Evolutionary conservation across 2,888 invertebrate species (phyloP).

Genomic region (Scotopteryx bipunctaria): DNA sequence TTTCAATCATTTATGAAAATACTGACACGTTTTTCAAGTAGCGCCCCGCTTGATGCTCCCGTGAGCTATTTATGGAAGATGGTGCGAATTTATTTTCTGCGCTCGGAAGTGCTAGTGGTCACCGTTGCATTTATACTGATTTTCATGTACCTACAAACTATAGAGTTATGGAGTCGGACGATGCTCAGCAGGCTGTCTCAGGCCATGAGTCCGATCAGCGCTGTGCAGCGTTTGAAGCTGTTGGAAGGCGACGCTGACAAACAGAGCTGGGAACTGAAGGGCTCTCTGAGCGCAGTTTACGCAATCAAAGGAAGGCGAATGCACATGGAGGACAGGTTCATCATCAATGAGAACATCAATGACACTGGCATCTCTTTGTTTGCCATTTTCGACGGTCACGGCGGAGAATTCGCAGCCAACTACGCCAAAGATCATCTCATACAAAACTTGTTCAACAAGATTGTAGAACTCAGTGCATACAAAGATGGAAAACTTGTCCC

Average conservation of each 20-base stretch:
- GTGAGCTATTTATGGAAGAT: slow-evolving; percentile 90
- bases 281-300: slow-evolving; percentile 91
- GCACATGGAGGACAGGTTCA: slow-evolving; percentile 97
- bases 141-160: slow-evolving; percentile 91
- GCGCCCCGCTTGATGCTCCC: slow-evolving; percentile 89
- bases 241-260: slow-evolving; percentile 82
- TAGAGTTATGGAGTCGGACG: slow-evolving; percentile 91
- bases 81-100: slow-evolving; percentile 89
- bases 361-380: slow-evolving; percentile 93
- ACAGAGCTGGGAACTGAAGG: slow-evolving; percentile 89
- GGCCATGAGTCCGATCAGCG: slow-evolving; percentile 84
- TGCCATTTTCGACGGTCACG: slow-evolving; percentile 97
- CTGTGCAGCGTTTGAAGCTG: slow-evolving; percentile 84
- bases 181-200: slow-evolving; percentile 88
- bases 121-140: slow-evolving; percentile 88
- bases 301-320: slow-evolving; percentile 95
- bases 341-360: slow-evolving; percentile 92
- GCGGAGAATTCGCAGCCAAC: slow-evolving; percentile 97
- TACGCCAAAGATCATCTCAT: slow-evolving; percentile 95
- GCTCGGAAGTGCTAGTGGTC: slow-evolving; percentile 90
- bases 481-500: slow-evolving; percentile 82
- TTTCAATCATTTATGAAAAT: slow-evolving; percentile 94
- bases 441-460: slow-evolving; percentile 90
- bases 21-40: slow-evolving; percentile 91
- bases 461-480: slow-evolving; percentile 88